These are phyloP conservation scores for Plagodis dolabraria DNA, from an alignment of 2,888 invertebrate genomes.

Conservation along the genomic window DNA sequence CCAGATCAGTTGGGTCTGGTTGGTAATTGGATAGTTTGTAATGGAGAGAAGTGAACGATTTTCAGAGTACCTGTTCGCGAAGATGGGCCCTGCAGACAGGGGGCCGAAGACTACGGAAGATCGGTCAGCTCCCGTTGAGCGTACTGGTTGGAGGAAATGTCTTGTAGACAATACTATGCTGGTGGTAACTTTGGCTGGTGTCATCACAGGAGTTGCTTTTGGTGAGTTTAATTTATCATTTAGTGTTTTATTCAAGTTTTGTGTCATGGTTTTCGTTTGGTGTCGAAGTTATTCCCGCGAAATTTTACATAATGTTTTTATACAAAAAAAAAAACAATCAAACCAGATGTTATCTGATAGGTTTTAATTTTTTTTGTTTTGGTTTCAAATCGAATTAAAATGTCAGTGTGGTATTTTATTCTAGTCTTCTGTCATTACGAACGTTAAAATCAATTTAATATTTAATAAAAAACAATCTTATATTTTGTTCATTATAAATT, in stretches of 20 bases:
- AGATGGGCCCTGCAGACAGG: conserved; percentile 89
- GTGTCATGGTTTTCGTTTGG: not conserved
- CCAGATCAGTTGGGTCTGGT: conserved; percentile 50
- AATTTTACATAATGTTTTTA: too few relatives aligned
- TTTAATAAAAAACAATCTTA: too few relatives aligned
- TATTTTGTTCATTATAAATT: too few relatives aligned
- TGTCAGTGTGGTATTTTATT: too few relatives aligned
- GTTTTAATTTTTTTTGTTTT: too few relatives aligned
- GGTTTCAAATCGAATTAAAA: too few relatives aligned
- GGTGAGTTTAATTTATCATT: conserved; percentile 77
- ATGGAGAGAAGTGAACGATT: conserved; percentile 88
- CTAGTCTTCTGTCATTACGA: too few relatives aligned
- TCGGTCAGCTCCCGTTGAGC: conserved; percentile 87
- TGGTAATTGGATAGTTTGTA: conserved; percentile 60
- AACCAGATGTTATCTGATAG: too few relatives aligned
- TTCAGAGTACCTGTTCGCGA: conserved; percentile 92
- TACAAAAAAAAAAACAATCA: too few relatives aligned
- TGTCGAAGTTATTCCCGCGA: not conserved
- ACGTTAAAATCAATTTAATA: too few relatives aligned
- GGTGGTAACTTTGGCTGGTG: conserved; percentile 91
- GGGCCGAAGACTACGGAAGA: conserved; percentile 86
- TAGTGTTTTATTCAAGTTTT: not conserved
- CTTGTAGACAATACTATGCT: conserved; percentile 91
- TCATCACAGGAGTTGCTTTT: conserved; percentile 88
- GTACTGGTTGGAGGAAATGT: conserved; percentile 88